Evolutionary conservation across 2,113 vertebrate genomes (phyloP).

Genomic region (Elachura formosa): DNA sequence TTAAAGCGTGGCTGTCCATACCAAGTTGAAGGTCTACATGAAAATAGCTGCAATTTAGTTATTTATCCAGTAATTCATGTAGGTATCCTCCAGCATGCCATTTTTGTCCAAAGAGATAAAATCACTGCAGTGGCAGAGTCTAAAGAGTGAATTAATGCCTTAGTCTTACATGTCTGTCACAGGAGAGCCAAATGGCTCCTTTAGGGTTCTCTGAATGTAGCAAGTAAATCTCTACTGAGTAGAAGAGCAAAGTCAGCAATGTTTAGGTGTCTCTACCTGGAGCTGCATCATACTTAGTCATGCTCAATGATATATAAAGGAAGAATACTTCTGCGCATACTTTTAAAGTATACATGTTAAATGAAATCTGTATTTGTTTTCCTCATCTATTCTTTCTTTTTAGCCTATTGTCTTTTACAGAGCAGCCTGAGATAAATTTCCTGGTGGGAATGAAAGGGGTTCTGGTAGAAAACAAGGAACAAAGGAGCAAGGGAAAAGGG

Average conservation of each 20-base stretch:
- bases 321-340: background rate
- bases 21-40: background rate
- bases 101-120: background rate
- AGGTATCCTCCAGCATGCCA: rapidly evolving
- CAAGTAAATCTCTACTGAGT: background rate
- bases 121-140: background rate
- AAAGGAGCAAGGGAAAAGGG: background rate
- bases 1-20: background rate
- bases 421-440: background rate
- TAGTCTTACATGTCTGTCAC: background rate
- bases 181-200: background rate
- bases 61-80: background rate
- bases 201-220: background rate
- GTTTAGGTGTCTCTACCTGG: background rate
- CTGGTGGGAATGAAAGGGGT: background rate
- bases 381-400: background rate
- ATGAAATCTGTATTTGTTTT: background rate
- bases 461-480: background rate
- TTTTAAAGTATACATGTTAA: background rate
- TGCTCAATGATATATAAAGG: background rate
- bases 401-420: background rate
- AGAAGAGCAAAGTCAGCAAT: background rate
- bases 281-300: background rate
- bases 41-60: background rate
- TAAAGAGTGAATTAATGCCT: background rate